phyloP scores from a whole-genome alignment of 2,113 vertebrate genomes.

The Heteronetta atricapilla region DNA sequence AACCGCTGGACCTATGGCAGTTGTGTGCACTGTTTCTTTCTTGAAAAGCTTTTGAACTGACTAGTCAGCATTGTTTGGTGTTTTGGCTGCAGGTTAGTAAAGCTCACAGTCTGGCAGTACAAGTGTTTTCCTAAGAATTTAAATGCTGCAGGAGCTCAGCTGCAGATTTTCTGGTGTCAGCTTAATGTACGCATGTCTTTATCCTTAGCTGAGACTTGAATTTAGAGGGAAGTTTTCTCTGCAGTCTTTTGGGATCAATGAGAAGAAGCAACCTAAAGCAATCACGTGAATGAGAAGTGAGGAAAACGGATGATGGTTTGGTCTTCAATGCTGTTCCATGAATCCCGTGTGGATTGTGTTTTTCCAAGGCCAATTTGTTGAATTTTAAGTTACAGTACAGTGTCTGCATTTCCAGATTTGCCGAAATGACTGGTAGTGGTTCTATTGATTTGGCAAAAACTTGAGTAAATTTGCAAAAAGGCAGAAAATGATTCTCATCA shows the following conservation, averaged over 20 bases:
- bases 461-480: neutral
- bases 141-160: neutral
- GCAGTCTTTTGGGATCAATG: neutral
- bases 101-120: neutral
- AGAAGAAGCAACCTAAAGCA: neutral
- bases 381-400: neutral
- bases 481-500: conserved; percentile 2
- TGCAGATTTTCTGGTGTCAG: conserved; percentile 27
- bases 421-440: neutral
- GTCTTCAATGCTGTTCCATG: neutral
- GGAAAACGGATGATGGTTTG: neutral
- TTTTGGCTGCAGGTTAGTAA: neutral
- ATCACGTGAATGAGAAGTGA: neutral
- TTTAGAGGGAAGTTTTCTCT: conserved; percentile 14
- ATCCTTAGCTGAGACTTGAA: conserved; percentile 26
- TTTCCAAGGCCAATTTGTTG: neutral
- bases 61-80: neutral
- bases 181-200: neutral
- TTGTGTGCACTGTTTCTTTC: neutral
- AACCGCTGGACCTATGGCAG: neutral
- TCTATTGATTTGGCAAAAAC: neutral
- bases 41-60: neutral
- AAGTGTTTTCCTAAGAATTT: neutral
- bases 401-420: neutral
- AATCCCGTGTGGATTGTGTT: neutral